Evolutionary conservation across 2,888 invertebrate genomes (phyloP).

Genomic region (Eupithecia centaureata): DNA sequence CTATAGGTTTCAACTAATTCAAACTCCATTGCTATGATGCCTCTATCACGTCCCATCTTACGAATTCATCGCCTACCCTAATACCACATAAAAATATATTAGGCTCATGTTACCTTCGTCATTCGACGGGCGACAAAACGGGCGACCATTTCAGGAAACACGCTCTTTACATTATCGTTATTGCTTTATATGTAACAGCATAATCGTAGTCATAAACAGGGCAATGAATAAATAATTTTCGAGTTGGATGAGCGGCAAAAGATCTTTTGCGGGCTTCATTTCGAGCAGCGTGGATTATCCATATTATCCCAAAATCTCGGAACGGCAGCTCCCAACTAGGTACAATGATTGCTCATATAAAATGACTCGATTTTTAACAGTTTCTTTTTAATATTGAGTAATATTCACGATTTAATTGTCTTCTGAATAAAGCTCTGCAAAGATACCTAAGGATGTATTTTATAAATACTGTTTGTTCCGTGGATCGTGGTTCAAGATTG

Average conservation of each 20-base stretch:
- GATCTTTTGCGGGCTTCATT: slow-evolving; percentile 70
- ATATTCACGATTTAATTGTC: slow-evolving; percentile 59
- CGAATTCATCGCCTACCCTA: slow-evolving; percentile 33
- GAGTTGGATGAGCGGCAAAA: slow-evolving; percentile 66
- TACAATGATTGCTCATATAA: slow-evolving; percentile 65
- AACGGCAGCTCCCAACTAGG: slow-evolving; percentile 60
- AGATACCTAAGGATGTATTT: slow-evolving; percentile 4
- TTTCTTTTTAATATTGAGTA: slow-evolving; percentile 64
- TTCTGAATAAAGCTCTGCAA: slow-evolving; percentile 38
- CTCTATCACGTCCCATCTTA: slow-evolving; percentile 25
- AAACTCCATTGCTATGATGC: background rate
- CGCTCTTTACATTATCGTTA: slow-evolving; percentile 50
- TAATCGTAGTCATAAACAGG: slow-evolving; percentile 64
- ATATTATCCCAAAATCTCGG: slow-evolving; percentile 78
- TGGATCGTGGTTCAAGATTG: slow-evolving; percentile 18
- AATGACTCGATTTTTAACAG: slow-evolving; percentile 69
- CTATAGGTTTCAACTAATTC: background rate
- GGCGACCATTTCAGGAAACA: slow-evolving; percentile 38
- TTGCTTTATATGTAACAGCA: slow-evolving; percentile 54
- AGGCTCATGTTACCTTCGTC: slow-evolving; percentile 27
- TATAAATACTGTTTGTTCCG: slow-evolving; percentile 14
- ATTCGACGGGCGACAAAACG: slow-evolving; percentile 23
- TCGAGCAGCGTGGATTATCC: slow-evolving; percentile 74
- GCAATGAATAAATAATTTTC: slow-evolving; percentile 76
- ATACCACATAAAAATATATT: slow-evolving; percentile 35